Percentiles rank a stretch among this genome's conserved stretches.
Conservation (phyloP, 1,140 invertebrate species). For the Periplaneta americana region DNA sequence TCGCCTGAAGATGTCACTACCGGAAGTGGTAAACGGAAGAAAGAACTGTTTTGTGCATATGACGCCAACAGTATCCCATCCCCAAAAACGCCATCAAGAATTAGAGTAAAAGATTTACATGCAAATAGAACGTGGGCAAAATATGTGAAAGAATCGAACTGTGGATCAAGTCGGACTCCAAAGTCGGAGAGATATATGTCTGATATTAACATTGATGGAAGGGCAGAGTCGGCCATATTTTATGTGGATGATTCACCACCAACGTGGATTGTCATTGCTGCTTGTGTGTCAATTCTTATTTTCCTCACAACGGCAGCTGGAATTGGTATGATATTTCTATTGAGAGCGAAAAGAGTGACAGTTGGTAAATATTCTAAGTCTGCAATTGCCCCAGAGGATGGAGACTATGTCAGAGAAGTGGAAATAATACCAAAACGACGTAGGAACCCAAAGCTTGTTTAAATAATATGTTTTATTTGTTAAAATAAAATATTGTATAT, state of each 20-base stretch:
- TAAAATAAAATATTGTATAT: not conserved
- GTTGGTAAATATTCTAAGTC: not conserved
- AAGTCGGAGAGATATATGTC: not conserved
- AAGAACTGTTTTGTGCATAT: conserved; percentile 48
- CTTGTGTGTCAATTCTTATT: not conserved
- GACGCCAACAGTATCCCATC: not conserved
- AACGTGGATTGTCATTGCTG: not conserved
- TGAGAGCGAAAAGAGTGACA: not conserved
- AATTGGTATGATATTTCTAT: not conserved
- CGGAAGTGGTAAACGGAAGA: conserved; percentile 52
- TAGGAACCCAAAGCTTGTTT: not conserved
- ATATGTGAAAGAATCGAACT: not conserved
- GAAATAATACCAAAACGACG: not conserved
- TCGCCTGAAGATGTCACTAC: conserved; percentile 48
- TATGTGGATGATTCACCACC: not conserved
- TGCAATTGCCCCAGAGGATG: not conserved
- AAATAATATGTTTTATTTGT: not conserved
- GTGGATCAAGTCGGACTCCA: not conserved
- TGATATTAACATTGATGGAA: not conserved
- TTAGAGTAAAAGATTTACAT: not conserved
- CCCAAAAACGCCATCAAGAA: not conserved
- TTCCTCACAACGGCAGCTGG: not conserved
- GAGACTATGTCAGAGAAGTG: not conserved
- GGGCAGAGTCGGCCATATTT: not conserved
- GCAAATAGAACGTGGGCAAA: not conserved